Percentiles rank a stretch among this genome's conserved stretches.
Evolutionary conservation across 92 coral and sea anemone genomes (phyloP).

Genomic region (Scolanthus callimorphus): DNA sequence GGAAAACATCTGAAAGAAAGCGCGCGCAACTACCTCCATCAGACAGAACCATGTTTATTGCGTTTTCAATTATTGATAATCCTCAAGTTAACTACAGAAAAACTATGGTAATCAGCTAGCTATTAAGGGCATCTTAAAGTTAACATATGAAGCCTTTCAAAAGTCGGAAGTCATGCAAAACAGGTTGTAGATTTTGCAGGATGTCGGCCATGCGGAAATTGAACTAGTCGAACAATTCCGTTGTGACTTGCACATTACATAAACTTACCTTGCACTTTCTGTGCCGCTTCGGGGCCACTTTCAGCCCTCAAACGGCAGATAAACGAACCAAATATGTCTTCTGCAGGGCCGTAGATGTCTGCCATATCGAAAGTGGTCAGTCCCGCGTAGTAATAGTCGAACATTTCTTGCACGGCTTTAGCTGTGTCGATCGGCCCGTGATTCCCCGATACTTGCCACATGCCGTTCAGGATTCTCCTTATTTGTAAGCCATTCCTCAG

Average conservation of each 20-base stretch:
- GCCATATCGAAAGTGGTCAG: conserved; percentile 87
- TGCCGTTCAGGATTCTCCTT: conserved; percentile 74
- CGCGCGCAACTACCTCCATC: no score
- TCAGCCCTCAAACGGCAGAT: conserved; percentile 40
- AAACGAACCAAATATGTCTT: conserved; percentile 75
- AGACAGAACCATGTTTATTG: no score
- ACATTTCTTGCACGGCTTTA: conserved; percentile 66
- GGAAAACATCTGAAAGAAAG: no score
- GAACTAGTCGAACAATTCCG: not conserved
- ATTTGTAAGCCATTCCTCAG: conserved; percentile 69
- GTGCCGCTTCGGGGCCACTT: conserved; percentile 51
- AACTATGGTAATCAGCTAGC: no score
- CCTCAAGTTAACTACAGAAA: no score
- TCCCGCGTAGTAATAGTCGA: conserved; percentile 67
- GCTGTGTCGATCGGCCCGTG: conserved; percentile 68
- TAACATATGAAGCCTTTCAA: no score
- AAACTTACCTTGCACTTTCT: conserved; percentile 66
- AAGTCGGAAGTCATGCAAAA: no score
- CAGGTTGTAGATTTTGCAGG: no score
- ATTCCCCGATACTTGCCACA: conserved; percentile 92
- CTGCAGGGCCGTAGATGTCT: conserved; percentile 88
- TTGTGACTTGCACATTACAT: not conserved
- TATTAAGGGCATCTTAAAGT: no score
- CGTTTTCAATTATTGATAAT: no score
- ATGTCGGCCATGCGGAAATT: not conserved